Evolutionary conservation across 1,140 invertebrate genomes (phyloP), one percentile per base, ranked within the genome.

Genomic region (Aporrectodea caliginosa): DNA sequence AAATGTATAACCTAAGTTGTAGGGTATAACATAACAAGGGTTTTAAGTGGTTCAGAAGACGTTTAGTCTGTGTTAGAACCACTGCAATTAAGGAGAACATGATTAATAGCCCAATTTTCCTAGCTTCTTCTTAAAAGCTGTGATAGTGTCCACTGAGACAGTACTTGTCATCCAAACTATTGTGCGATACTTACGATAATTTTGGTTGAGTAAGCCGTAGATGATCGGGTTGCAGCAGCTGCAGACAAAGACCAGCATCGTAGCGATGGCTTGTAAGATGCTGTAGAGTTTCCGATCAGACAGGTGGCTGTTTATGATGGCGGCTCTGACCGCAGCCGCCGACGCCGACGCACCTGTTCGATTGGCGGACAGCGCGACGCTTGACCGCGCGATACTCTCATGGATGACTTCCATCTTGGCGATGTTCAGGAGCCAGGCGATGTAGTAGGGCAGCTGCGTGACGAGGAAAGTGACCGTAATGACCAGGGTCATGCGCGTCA

Each of bases 111-210:
- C n/a, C n/a, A n/a, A n/a, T n/a, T n/a, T n/a, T n/a, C n/a, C n/a
- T n/a, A n/a, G n/a, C n/a, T n/a, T n/a, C n/a, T n/a, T n/a, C n/a
- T n/a, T n/a, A n/a, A n/a, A n/a, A n/a, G n/a, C n/a, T n/a, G n/a
- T n/a, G n/a, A n/a, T n/a, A n/a, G n/a, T n/a, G n/a, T n/a, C n/a
- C n/a, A n/a, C n/a, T n/a, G n/a, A n/a, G n/a, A n/a, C n/a, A n/a
- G n/a, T n/a, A n/a, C n/a, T n/a, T n/a, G n/a, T n/a, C n/a, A n/a
- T n/a, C n/a, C n/a, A n/a, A n/a, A n/a, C n/a, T n/a, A n/a, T n/a
- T n/a, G n/a, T n/a, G n/a, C 79, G 14, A 31, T 27, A 77, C 43
- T 77, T 72, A 77, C 76, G 35, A 30, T 77, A 77, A 69, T 77
- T 77, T 30, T 73, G 16, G 30, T 77, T 77, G 12, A 75, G n/a